phyloP scores from a whole-genome alignment of 2,797 vertebrate species.

The Ptychobarbus kaznakovi region DNA sequence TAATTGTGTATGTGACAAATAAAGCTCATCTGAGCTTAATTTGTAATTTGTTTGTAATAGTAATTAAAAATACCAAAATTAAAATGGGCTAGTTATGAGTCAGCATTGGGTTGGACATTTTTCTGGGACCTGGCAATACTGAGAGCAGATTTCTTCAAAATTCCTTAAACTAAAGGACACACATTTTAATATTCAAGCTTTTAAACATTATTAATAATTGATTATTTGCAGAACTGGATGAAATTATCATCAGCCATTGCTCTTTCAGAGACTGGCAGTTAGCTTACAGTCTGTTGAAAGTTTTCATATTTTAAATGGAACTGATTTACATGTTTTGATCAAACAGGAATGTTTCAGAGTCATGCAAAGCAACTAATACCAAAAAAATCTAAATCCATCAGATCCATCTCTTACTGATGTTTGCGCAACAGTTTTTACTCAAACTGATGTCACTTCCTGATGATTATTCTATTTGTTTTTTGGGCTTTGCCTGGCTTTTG shows the following conservation, averaged over 20 bases:
- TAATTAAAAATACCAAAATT: neutral
- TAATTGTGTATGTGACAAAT: too few species aligned
- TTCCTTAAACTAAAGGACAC: neutral
- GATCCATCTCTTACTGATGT: neutral
- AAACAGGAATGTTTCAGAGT: neutral
- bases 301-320: neutral
- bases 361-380: neutral
- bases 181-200: neutral
- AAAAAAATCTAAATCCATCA: neutral
- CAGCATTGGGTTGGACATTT: too few species aligned
- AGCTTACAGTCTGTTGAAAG: neutral
- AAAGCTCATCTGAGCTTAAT: too few species aligned
- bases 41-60: too few species aligned
- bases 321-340: neutral
- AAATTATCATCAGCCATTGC: neutral
- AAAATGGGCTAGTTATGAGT: too few species aligned
- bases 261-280: neutral
- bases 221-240: neutral
- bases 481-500: neutral
- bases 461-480: neutral
- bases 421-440: neutral
- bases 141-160: neutral
- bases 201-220: neutral
- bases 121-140: neutral
- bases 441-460: neutral